A percentile compares a stretch with the other conserved stretches of the same genome.
Evolutionary conservation across 2,797 vertebrate species (phyloP).

Genomic region (Simalia tracyae): DNA sequence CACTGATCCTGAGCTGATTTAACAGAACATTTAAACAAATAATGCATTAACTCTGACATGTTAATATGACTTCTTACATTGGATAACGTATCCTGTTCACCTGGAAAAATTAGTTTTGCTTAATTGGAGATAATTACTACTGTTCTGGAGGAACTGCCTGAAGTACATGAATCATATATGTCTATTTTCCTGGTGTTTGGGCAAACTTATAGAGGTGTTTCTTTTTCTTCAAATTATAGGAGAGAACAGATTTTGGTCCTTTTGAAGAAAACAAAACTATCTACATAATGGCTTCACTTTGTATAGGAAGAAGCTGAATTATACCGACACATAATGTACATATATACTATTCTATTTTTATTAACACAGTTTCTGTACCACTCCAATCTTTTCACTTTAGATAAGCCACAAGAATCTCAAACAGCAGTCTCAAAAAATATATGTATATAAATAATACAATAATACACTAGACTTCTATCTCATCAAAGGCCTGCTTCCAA

Average conservation of each 20-base stretch:
- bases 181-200: not conserved
- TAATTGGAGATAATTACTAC: constrained; percentile 14
- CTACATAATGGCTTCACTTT: not conserved
- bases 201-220: not conserved
- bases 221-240: not conserved
- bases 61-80: not conserved
- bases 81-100: not conserved
- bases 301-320: not conserved
- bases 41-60: not conserved
- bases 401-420: not conserved
- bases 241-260: not conserved
- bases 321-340: too few relatives aligned
- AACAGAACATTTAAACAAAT: constrained; percentile 10
- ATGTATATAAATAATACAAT: not conserved
- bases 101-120: constrained; percentile 6
- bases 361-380: not conserved
- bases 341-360: not conserved
- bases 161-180: constrained; percentile 18
- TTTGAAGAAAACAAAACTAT: not conserved
- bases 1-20: not conserved
- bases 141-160: constrained; percentile 8
- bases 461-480: not conserved
- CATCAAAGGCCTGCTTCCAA: too few relatives aligned
- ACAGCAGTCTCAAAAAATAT: not conserved
- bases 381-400: not conserved